Evolutionary conservation across 2,113 vertebrate genomes (phyloP).

Genomic region (Zootoca vivipara): DNA sequence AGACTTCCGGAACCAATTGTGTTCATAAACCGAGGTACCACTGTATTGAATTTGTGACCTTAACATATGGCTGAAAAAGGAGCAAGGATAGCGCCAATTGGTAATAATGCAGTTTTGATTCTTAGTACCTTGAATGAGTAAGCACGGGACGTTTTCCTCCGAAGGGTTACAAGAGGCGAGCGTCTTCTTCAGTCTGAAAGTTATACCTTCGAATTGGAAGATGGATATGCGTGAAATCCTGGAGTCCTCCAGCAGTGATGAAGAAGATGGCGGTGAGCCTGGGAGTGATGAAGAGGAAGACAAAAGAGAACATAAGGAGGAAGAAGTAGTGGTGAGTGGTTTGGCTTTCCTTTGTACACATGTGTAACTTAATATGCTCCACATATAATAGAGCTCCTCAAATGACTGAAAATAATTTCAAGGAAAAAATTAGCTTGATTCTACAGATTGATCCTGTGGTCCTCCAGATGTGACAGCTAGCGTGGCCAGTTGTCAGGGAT

Average conservation of each 20-base stretch:
- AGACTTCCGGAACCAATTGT: too few species aligned
- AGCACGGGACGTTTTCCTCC: constrained; percentile 48
- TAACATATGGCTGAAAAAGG: neutral
- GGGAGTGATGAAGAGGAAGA: constrained; percentile 82
- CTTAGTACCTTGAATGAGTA: constrained; percentile 29
- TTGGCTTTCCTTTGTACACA: neutral
- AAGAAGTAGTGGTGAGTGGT: constrained; percentile 74
- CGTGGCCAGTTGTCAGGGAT: too few species aligned
- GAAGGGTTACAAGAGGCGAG: constrained; percentile 85
- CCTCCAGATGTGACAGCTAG: neutral
- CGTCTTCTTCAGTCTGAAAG: constrained; percentile 77
- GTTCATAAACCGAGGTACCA: too few species aligned
- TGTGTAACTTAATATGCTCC: neutral
- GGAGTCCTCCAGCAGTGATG: constrained; percentile 94
- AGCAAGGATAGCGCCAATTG: constrained; percentile 2
- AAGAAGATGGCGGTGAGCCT: constrained; percentile 84
- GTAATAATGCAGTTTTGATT: neutral
- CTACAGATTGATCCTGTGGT: neutral
- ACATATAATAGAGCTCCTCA: neutral
- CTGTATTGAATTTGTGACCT: neutral
- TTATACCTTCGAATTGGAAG: constrained; percentile 91
- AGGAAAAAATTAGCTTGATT: neutral
- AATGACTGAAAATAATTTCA: neutral
- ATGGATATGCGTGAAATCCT: constrained; percentile 98
- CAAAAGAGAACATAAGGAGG: constrained; percentile 80